Conservation (phyloP, 2,888 invertebrate species). For the Spisula solida region DNA sequence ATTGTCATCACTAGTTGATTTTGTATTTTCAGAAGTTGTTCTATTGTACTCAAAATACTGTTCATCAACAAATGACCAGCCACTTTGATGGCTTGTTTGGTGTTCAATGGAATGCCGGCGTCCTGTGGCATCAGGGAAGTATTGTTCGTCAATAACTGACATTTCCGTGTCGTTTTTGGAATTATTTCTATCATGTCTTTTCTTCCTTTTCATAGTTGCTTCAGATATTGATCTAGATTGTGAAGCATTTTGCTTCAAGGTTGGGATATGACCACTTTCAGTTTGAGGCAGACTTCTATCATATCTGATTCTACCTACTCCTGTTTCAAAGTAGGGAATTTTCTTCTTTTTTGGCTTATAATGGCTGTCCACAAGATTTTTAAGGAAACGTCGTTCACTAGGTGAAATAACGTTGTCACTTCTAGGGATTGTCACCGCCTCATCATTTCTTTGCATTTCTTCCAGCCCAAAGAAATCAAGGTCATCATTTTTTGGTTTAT, state of each 20-base stretch:
- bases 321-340: neutral
- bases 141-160: neutral
- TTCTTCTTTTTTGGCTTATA: neutral
- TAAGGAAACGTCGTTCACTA: neutral
- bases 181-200: neutral
- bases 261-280: neutral
- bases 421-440: neutral
- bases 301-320: neutral
- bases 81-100: neutral
- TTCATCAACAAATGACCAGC: constrained; percentile 43
- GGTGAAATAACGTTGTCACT: neutral
- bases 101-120: neutral
- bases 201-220: neutral
- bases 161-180: no score
- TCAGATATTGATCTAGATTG: neutral
- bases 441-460: neutral
- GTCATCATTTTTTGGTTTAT: constrained; percentile 14
- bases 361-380: neutral
- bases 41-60: constrained; percentile 35
- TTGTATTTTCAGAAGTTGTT: neutral
- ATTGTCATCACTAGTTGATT: neutral
- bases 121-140: neutral
- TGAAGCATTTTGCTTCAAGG: neutral
- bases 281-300: neutral
- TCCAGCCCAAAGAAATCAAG: constrained; percentile 52